Conservation (phyloP, 2,888 invertebrate species). For the Lithosia quadra region DNA sequence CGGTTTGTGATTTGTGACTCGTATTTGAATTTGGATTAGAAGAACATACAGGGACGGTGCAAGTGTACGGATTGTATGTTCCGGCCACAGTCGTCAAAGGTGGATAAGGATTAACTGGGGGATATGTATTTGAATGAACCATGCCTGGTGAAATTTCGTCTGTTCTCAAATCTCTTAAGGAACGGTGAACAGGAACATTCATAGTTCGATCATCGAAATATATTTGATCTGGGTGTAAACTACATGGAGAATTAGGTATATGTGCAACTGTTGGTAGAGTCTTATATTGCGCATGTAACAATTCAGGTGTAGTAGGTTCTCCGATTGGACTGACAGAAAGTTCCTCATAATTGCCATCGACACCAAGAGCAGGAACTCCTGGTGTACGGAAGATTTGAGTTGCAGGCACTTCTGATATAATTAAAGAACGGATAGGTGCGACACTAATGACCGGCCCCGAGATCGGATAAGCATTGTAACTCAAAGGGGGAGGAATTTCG, state of each 20-base stretch:
- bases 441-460: constrained; percentile 48
- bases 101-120: constrained; percentile 81
- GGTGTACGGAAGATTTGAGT: constrained; percentile 72
- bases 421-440: constrained; percentile 58
- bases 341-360: constrained; percentile 70
- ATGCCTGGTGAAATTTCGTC: constrained; percentile 69
- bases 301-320: constrained; percentile 73
- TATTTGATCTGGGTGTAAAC: constrained; percentile 76
- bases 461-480: constrained; percentile 78
- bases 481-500: constrained; percentile 81
- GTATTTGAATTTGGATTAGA: constrained; percentile 61
- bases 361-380: constrained; percentile 60
- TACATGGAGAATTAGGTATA: constrained; percentile 81
- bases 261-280: constrained; percentile 81
- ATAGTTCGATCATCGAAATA: constrained; percentile 62
- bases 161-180: constrained; percentile 73
- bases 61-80: constrained; percentile 81
- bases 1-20: constrained; percentile 63
- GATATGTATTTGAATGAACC: constrained; percentile 81
- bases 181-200: constrained; percentile 65
- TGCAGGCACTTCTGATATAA: constrained; percentile 76
- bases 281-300: constrained; percentile 80
- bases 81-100: constrained; percentile 83
- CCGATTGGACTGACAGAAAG: constrained; percentile 74
- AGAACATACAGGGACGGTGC: constrained; percentile 70